Percentiles rank a stretch among this genome's conserved stretches.
phyloP scores from a whole-genome alignment of 2,888 invertebrate species.

The Cataglyphis altisquamis region DNA sequence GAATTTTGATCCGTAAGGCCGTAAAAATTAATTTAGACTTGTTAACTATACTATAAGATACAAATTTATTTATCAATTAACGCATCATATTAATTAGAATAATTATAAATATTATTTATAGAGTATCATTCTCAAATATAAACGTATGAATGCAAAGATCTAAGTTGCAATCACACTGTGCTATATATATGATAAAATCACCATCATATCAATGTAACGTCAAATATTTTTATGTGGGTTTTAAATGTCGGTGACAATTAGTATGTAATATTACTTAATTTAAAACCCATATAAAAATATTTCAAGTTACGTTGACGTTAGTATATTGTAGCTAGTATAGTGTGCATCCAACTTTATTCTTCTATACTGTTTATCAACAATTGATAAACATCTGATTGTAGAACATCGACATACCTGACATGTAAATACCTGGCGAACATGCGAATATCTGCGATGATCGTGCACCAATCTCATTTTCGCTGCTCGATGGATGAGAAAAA shows the following conservation, averaged over 20 bases:
- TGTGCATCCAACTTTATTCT: not conserved
- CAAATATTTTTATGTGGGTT: not conserved
- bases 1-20: not conserved
- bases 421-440: not conserved
- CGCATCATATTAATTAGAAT: not conserved
- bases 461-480: not conserved
- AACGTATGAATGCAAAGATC: not conserved
- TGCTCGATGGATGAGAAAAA: not conserved
- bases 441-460: not conserved
- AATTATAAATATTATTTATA: not conserved
- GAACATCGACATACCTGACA: not conserved
- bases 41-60: not conserved
- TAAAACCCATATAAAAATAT: not conserved
- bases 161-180: not conserved
- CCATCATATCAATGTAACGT: not conserved
- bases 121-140: not conserved
- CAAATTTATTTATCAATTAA: not conserved
- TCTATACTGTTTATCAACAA: not conserved
- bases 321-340: not conserved
- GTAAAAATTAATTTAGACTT: not conserved
- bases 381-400: not conserved
- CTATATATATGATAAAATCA: no score
- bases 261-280: not conserved
- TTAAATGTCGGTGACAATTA: not conserved
- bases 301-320: not conserved